Conservation (phyloP, 2,888 invertebrate genomes). For the Dioctria linearis region DNA sequence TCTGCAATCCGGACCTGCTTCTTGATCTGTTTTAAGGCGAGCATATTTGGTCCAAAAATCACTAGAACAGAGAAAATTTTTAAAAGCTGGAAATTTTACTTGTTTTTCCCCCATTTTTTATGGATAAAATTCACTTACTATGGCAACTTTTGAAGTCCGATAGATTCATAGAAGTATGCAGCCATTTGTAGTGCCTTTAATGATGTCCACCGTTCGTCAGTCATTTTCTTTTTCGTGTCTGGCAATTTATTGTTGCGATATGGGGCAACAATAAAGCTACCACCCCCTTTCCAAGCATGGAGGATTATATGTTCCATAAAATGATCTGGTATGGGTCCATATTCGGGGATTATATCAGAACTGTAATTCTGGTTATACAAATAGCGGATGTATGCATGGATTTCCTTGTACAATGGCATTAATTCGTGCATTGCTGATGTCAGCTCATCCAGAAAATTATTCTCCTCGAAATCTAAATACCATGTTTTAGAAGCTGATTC, state of each 20-base stretch:
- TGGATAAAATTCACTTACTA: constrained; percentile 10
- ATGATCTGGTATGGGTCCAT: constrained; percentile 84
- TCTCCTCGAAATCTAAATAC: constrained; percentile 76
- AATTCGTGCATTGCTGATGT: constrained; percentile 82
- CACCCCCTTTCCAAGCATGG: constrained; percentile 66
- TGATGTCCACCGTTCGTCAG: constrained; percentile 64
- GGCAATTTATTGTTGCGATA: constrained; percentile 78
- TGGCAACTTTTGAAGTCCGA: constrained; percentile 64
- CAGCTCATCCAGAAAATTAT: constrained; percentile 80
- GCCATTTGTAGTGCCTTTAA: constrained; percentile 78
- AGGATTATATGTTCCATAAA: constrained; percentile 75
- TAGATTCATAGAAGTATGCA: constrained; percentile 84
- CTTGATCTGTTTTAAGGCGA: constrained; percentile 66
- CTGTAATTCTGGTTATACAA: constrained; percentile 81
- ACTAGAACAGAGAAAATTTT: not conserved
- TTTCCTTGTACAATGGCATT: constrained; percentile 84
- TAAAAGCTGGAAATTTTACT: not conserved
- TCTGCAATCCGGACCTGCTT: constrained; percentile 65
- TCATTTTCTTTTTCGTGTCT: constrained; percentile 77
- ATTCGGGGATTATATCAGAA: constrained; percentile 75
- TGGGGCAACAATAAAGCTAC: constrained; percentile 76
- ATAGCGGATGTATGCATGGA: constrained; percentile 86
- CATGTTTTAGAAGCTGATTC: constrained; percentile 69
- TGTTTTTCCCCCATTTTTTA: not conserved
- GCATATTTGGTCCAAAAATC: constrained; percentile 66